Evolutionary conservation across 2,113 vertebrate genomes (phyloP), one percentile per base, ranked within the genome.

Genomic region (Callaeas wilsoni): DNA sequence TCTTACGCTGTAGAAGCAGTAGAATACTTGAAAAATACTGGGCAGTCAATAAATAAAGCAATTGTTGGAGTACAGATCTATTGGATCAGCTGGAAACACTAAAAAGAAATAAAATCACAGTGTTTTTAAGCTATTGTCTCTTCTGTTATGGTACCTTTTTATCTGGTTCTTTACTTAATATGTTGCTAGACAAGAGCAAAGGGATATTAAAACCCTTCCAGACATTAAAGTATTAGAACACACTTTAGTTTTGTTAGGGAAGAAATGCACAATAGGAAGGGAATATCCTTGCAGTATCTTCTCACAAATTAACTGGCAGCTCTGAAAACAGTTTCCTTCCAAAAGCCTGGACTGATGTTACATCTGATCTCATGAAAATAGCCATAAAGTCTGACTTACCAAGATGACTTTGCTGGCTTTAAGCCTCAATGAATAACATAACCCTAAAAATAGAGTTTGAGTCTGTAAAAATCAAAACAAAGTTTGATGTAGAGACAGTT

Each of bases 371-470:
- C 92, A 84, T 70, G 74, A 91, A 94, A 96, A 95, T 52, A 96
- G 78, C 91, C 91, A 57, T 77, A 65, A 94, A 94, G 95, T 93
- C 96, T 95, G 90, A 91, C 91, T 93, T 90, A 91, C 78, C 44
- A 84, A 84, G 60, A 62, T 84, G 84, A 84, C 84, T 95, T 63
- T 73, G 55, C 78, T 83, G 87, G 93, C 95, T 80, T 95, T 84
- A 62, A 88, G 83, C 87, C 49, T 42, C 52, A 63, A 5, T 76
- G 94, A 95, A 95, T 92, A 92, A 94, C 53, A 94, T 57, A 89
- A 88, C 37, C 75, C 94, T 94, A 84, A 87, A 69, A 94, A 83
- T 84, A 84, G 63, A 41, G 59, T 70, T 53, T 80, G 84, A 87
- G 83, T 80, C 68, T 95, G 62, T 88, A 96, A 86, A 90, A 95